Base-by-base conservation (phyloP, 2,797 vertebrate genomes). In the Dallia pectoralis region DNA sequence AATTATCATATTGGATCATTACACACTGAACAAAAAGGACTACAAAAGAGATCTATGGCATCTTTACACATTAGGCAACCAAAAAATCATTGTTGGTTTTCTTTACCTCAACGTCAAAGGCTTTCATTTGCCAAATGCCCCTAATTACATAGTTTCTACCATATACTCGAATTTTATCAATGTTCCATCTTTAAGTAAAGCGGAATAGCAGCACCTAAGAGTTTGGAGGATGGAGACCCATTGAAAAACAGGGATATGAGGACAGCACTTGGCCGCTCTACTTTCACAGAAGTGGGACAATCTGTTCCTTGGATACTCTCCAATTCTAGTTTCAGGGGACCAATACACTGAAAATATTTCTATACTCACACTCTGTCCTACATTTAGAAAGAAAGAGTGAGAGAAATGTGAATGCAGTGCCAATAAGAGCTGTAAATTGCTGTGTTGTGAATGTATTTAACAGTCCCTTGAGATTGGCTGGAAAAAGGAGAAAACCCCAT, bases 261-360 rank as follows among this genome's bases (percentile, higher is more conserved):
- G 89, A 88, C 92, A 88, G 82, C 84, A 93, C 87, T 91, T 92
- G 91, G 91, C 89, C 87, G 93, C 90, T 93, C 93, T 84, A 93
- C 88, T 94, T 94, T 91, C 79, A 77, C 90, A 87, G 90, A 94
- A 93, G 90, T 94, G 93, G 93, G 93, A 92, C 93, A 93, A 93
- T 91, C 93, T 94, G 93, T 94, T 94, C 93, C 90, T 91, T 94
- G 93, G 93, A 93, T 85, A 86, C 88, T 89, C 87, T 94, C 93
- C 93, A 94, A 92, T 89, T 93, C 91, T 93, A 93, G 89, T 93
- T 94, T 93, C 93, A 89, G 88, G 92, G 93, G 93, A 94, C 92
- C 65, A 78, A 90, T 91, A 91, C 89, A 93, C 93, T 93, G 93
- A 93, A 94, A 94, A 94, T 94, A 94, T 91, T 92, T 92, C 92